Evolutionary conservation across 2,888 invertebrate species (phyloP), one percentile per base, ranked within the genome.

Genomic region (Leptarthrus brevirostris): DNA sequence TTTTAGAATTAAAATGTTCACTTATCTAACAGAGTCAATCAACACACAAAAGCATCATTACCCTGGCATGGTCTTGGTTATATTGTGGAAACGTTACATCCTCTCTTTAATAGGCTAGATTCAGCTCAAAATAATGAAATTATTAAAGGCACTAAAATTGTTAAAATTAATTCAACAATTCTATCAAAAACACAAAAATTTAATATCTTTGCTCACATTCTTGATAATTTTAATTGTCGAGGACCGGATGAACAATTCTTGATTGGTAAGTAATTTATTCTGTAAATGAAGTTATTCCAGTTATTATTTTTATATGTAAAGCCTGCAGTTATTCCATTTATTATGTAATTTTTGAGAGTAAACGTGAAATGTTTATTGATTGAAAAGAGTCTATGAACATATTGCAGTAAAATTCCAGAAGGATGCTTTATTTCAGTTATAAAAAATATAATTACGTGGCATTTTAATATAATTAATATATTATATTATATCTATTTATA

Each of bases 41-140:
- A 81, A 74, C 81, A 81, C 73, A 79, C 78, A 5, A 83, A 81
- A 76, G 83, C 83, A 0, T 80, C 80, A 0, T 75, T 83, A 6
- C 77, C 81, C 2, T 84, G 83, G 83, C 83, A 84, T 8, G 84
- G 83, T 0, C 3, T 6, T 3, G 40, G 8, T 12, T 34, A 34
- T 16, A 10, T 18, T 20, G 22, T 14, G 14, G 36, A 61, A 61
- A 40, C 16, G 24, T n/a, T 56, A 8, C 16, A 30, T 18, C 12
- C 36, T 12, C 34, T n/a, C 20, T 40, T 61, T 30, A 61, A 61
- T 40, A 18, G 18, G 12, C 34, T 40, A 12, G 20, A 18, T 18
- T 5, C 14, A 10, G 18, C 36, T 6, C 12, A 1, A 40, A 40
- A 40, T 12, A 36, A 61, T 20, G 26, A 16, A 66, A 22, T n/a